Conservation (phyloP, 2,797 vertebrate species). For the Myotis planiceps region DNA sequence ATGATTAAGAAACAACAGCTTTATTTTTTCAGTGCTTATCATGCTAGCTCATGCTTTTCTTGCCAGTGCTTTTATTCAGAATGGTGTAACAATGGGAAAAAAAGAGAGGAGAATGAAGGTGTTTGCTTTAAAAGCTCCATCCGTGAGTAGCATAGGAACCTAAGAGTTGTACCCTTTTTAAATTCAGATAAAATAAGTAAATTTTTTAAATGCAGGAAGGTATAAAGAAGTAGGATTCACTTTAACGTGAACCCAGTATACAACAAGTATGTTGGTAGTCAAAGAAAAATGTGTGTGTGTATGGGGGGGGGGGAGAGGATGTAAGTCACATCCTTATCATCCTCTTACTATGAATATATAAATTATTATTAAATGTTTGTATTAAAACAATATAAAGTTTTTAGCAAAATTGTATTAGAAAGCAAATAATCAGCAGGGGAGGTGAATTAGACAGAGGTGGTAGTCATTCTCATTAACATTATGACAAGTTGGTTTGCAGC, state of each 20-base stretch:
- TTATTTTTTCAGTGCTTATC: slow-evolving; percentile 28
- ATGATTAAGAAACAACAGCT: slow-evolving; percentile 41
- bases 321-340: neutral
- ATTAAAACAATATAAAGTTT: neutral
- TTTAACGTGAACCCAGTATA: neutral
- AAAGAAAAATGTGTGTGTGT: neutral
- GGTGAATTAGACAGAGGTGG: slow-evolving; percentile 69
- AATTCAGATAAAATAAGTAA: neutral
- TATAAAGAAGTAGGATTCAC: neutral
- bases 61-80: neutral
- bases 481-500: slow-evolving; percentile 62
- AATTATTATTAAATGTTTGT: neutral
- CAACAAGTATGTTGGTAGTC: neutral
- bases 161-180: neutral
- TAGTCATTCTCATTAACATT: slow-evolving; percentile 70
- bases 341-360: neutral
- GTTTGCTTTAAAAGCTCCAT: neutral
- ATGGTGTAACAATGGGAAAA: neutral
- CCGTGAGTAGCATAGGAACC: neutral
- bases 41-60: neutral
- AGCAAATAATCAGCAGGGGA: slow-evolving; percentile 64
- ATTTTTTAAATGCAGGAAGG: neutral
- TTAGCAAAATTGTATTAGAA: neutral
- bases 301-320: neutral
- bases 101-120: neutral